phyloP scores from a whole-genome alignment of 2,797 vertebrate genomes.

The Coregonus sp. region DNA sequence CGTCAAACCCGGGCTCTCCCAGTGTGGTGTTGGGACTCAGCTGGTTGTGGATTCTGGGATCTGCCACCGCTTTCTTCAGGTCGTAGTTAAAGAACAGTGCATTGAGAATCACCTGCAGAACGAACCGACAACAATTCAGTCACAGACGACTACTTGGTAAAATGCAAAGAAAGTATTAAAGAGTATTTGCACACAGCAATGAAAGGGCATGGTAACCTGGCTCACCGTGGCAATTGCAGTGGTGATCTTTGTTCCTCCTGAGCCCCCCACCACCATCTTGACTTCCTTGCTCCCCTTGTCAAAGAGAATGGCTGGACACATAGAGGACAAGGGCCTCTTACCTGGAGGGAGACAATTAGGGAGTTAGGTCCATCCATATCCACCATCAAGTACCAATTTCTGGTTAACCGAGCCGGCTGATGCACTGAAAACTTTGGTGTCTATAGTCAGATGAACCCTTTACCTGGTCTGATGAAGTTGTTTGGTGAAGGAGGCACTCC shows the following conservation, averaged over 20 bases:
- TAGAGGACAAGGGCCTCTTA: constrained; percentile 92
- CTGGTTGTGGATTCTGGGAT: constrained; percentile 90
- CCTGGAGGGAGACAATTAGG: constrained; percentile 66
- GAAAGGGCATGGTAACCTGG: not conserved
- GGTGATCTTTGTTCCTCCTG: constrained; percentile 93
- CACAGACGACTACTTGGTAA: not conserved
- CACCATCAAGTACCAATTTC: not conserved
- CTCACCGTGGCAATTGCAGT: constrained; percentile 85
- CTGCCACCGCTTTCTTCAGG: constrained; percentile 76
- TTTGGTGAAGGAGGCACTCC: constrained; percentile 87
- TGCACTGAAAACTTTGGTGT: not conserved
- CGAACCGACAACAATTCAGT: not conserved
- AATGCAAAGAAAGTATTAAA: not conserved
- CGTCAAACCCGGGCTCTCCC: constrained; percentile 76
- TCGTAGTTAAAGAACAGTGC: constrained; percentile 85
- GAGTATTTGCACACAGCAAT: not conserved
- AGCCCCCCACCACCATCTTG: constrained; percentile 90
- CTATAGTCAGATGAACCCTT: constrained; percentile 5
- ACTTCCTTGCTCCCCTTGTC: constrained; percentile 78
- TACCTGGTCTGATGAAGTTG: constrained; percentile 93
- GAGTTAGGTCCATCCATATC: not conserved
- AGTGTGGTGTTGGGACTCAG: constrained; percentile 80
- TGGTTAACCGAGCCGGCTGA: not conserved
- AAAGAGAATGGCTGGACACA: constrained; percentile 89
- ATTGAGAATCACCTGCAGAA: constrained; percentile 84